Evolutionary conservation across 1,140 invertebrate genomes (phyloP).

Genomic region (Zaprionus inermis): DNA sequence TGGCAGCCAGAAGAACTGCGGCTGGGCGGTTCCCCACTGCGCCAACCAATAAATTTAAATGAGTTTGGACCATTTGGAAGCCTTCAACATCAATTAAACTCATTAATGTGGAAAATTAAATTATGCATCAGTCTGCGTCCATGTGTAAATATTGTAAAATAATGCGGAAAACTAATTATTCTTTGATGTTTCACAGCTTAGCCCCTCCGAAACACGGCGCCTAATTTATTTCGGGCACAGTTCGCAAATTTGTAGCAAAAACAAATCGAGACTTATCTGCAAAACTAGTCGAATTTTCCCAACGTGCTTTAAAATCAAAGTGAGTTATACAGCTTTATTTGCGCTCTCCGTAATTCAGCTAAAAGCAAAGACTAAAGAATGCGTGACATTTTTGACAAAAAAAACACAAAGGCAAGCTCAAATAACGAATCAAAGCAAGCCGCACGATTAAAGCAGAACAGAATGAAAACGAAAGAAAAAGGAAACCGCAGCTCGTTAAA

Average conservation of each 20-base stretch:
- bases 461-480: constrained; percentile 30
- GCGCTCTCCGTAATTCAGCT: too few species aligned
- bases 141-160: constrained; percentile 37
- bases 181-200: neutral
- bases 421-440: constrained; percentile 19
- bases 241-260: neutral
- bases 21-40: neutral
- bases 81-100: constrained; percentile 46
- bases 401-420: constrained; percentile 33
- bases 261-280: neutral
- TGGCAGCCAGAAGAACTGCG: neutral
- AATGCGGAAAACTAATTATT: constrained; percentile 36
- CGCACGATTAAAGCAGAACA: constrained; percentile 22
- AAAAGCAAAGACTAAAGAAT: constrained; percentile 63
- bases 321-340: too few species aligned
- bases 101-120: constrained; percentile 54
- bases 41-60: constrained; percentile 36
- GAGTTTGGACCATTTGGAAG: constrained; percentile 31
- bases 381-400: constrained; percentile 61
- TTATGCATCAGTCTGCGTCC: constrained; percentile 30
- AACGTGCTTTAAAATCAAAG: too few species aligned
- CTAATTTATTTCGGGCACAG: neutral
- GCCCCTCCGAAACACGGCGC: too few species aligned
- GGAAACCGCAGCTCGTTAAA: constrained; percentile 72
- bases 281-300: neutral